Conservation (phyloP, 2,113 vertebrate species). For the Hippolais icterina region DNA sequence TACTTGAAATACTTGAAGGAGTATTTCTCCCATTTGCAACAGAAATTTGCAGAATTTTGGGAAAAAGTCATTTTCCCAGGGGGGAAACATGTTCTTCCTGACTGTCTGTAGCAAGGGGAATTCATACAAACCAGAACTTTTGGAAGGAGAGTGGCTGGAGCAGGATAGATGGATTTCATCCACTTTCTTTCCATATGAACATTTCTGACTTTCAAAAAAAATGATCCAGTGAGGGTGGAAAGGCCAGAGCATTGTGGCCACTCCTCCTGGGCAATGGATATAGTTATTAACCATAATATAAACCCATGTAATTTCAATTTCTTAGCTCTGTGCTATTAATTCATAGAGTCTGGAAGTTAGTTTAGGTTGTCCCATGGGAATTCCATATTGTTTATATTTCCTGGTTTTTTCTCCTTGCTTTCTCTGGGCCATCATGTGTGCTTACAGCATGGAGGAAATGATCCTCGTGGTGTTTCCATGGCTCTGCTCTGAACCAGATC, state of each 20-base stretch:
- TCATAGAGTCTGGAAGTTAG: neutral
- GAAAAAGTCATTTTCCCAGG: neutral
- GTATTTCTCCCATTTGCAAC: neutral
- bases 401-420: neutral
- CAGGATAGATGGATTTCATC: neutral
- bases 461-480: accelerated
- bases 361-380: neutral
- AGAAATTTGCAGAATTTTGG: neutral
- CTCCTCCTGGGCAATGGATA: neutral
- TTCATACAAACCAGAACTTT: neutral
- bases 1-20: neutral
- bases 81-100: neutral
- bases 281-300: neutral
- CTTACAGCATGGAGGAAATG: neutral
- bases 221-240: neutral
- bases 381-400: neutral
- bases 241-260: neutral
- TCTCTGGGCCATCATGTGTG: neutral
- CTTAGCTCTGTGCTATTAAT: neutral
- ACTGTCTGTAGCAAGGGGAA: neutral
- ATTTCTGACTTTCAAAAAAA: neutral
- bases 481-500: neutral
- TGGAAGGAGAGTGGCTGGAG: neutral
- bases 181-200: neutral
- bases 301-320: neutral